These are phyloP conservation scores for Spilosoma lubricipeda DNA, from an alignment of 2,888 invertebrate genomes.

Conservation along the genomic window DNA sequence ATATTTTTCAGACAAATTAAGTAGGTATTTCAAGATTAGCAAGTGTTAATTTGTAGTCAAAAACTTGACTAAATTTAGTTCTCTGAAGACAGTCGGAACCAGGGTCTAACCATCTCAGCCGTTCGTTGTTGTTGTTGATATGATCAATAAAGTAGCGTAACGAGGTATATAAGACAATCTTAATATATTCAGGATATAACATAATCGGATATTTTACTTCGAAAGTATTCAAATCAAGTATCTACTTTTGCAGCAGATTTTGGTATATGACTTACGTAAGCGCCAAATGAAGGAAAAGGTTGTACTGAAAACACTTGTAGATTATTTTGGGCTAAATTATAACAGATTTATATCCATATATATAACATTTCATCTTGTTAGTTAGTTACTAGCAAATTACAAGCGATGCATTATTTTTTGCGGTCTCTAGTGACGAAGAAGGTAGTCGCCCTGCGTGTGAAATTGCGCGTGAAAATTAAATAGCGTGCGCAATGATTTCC, in stretches of 20 bases:
- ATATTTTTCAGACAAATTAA: too few species aligned
- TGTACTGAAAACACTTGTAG: too few species aligned
- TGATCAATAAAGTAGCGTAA: not conserved
- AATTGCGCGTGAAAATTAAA: not conserved
- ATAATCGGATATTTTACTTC: not conserved
- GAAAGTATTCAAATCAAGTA: not conserved
- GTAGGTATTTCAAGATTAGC: too few species aligned
- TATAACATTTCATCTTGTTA: not conserved
- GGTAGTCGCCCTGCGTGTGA: not conserved
- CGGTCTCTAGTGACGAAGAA: not conserved
- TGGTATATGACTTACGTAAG: not conserved
- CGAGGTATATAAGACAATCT: not conserved
- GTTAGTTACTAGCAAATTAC: too few species aligned
- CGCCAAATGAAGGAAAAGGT: too few species aligned
- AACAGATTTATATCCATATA: not conserved
- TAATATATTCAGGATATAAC: not conserved
- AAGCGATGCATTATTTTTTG: not conserved
- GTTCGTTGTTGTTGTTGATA: not conserved
- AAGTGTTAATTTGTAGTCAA: too few species aligned
- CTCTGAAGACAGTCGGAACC: not conserved
- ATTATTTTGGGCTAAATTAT: not conserved
- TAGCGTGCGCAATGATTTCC: constrained; percentile 15
- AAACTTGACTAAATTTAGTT: too few species aligned
- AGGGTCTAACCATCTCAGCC: not conserved
- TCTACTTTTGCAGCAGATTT: not conserved